These are phyloP conservation scores for Cosmia trapezina DNA, from an alignment of 2,888 invertebrate species.

Conservation along the genomic window DNA sequence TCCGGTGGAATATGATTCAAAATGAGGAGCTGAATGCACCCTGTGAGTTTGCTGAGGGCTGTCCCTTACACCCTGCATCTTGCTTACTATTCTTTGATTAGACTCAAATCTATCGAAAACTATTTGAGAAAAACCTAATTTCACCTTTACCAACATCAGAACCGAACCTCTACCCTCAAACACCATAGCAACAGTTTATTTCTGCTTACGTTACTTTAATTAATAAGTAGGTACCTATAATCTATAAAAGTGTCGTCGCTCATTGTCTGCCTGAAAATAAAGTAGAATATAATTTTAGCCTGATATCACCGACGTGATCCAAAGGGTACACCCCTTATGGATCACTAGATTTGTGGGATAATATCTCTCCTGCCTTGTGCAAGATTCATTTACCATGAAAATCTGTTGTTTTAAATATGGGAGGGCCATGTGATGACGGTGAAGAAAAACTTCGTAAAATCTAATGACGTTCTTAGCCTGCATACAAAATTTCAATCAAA, in stretches of 20 bases:
- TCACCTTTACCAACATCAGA: neutral
- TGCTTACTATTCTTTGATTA: neutral
- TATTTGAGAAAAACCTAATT: neutral
- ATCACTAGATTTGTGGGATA: conserved; percentile 44
- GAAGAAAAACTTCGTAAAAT: too few relatives aligned
- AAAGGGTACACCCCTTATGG: conserved; percentile 34
- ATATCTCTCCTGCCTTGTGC: conserved; percentile 11
- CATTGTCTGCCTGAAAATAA: conserved; percentile 34
- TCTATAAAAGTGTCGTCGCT: neutral
- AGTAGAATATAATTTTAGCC: conserved; percentile 33
- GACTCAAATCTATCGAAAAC: neutral
- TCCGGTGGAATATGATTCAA: too few relatives aligned
- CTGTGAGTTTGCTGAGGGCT: too few relatives aligned
- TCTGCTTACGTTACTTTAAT: neutral
- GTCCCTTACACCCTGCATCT: too few relatives aligned
- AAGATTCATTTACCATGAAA: conserved; percentile 18
- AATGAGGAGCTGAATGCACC: too few relatives aligned
- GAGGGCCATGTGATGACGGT: neutral
- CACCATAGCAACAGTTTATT: conserved; percentile 11
- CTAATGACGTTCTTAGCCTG: too few relatives aligned
- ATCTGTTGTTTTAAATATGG: neutral
- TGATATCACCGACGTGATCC: conserved; percentile 12
- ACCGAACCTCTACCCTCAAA: too few relatives aligned
- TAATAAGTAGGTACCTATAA: neutral
- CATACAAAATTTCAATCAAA: too few relatives aligned